phyloP scores from a whole-genome alignment of 1,140 invertebrate species.

The Cotesia glomerata region DNA sequence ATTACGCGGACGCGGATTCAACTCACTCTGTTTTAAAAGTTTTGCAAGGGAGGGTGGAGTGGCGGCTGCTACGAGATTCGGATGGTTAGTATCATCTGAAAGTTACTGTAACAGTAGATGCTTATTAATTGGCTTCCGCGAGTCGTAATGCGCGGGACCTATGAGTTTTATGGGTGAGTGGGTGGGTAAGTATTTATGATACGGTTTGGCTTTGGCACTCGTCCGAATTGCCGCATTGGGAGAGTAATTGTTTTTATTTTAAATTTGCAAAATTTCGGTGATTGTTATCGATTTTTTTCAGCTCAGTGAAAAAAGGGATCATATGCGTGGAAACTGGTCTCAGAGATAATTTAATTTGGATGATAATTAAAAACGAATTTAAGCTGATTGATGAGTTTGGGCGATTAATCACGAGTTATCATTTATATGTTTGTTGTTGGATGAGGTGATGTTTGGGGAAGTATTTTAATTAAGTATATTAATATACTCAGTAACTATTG shows the following conservation, averaged over 20 bases:
- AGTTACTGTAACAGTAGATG: conserved; percentile 24
- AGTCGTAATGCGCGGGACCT: not conserved
- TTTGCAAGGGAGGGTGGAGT: not conserved
- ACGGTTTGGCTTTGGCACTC: conserved; percentile 16
- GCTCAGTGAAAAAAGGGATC: too few relatives aligned
- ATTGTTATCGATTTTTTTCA: too few relatives aligned
- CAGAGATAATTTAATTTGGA: too few relatives aligned
- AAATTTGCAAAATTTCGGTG: not conserved
- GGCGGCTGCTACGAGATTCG: too few relatives aligned
- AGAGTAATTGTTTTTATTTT: not conserved
- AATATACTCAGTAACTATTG: too few relatives aligned
- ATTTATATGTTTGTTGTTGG: too few relatives aligned
- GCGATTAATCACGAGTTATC: too few relatives aligned
- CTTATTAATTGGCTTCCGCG: conserved; percentile 28
- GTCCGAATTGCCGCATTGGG: not conserved
- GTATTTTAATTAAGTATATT: too few relatives aligned
- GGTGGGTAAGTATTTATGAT: not conserved
- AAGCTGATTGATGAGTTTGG: too few relatives aligned
- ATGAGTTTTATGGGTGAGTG: not conserved
- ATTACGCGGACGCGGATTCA: conserved; percentile 7
- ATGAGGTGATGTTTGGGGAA: too few relatives aligned
- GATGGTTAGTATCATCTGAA: conserved; percentile 20
- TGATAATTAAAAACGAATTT: too few relatives aligned
- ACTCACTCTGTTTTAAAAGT: conserved; percentile 14
- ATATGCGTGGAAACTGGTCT: too few relatives aligned